These are phyloP conservation scores for Lepus oiostolus DNA, from an alignment of 2,797 vertebrate species.

Conservation along the genomic window DNA sequence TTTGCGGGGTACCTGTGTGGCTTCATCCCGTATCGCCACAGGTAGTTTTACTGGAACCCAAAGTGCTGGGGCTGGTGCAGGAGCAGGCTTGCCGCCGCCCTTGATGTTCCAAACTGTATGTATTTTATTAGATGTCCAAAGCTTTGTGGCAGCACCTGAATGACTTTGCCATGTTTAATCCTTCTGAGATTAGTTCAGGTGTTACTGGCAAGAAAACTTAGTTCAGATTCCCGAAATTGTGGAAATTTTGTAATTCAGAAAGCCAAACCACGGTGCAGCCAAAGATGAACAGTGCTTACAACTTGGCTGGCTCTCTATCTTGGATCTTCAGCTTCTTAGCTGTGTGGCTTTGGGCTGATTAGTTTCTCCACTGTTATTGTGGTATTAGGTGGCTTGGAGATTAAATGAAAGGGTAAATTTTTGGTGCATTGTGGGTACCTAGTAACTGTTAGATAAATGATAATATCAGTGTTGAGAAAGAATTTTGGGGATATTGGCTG, in stretches of 20 bases:
- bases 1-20: background rate
- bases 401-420: background rate
- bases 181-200: background rate
- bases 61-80: background rate
- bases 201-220: background rate
- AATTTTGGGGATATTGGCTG: constrained; percentile 11
- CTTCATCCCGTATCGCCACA: background rate
- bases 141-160: background rate
- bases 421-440: background rate
- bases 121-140: background rate
- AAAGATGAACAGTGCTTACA: background rate
- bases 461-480: background rate
- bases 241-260: background rate
- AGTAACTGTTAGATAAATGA: background rate
- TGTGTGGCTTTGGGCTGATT: constrained; percentile 5
- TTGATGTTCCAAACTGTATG: background rate
- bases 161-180: background rate
- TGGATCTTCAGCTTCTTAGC: background rate
- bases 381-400: background rate
- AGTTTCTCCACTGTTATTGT: background rate
- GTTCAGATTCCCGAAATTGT: background rate
- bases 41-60: background rate
- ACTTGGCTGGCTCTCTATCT: background rate
- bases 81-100: background rate
- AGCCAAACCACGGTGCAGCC: background rate